A percentile compares a stretch with the other conserved stretches of the same genome.
Evolutionary conservation across 2,113 vertebrate genomes (phyloP).

Genomic region (Rhombomys opimus): DNA sequence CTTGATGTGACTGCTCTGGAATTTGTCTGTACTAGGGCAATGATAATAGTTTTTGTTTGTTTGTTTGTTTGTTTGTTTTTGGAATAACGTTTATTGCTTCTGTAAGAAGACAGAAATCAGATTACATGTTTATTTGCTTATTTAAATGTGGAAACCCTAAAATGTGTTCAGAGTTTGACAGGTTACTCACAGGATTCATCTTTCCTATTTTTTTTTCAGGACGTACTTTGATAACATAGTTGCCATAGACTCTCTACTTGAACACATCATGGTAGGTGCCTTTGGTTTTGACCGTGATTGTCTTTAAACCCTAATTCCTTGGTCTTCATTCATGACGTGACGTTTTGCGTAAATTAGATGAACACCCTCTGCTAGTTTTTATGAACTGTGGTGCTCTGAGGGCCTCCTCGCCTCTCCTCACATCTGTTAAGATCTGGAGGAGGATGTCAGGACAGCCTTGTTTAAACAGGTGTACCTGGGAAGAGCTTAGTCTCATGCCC

Average conservation of each 20-base stretch:
- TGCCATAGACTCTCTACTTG: conserved; percentile 99
- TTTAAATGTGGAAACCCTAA: background rate
- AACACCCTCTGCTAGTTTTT: fast-evolving
- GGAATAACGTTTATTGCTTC: background rate
- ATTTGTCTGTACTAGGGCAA: background rate
- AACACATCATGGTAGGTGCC: conserved; percentile 99
- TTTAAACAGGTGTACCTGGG: background rate
- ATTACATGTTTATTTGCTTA: background rate
- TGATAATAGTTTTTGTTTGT: background rate
- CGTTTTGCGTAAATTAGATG: fast-evolving
- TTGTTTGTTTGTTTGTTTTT: no score
- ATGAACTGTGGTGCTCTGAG: background rate
- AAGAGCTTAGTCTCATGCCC: background rate
- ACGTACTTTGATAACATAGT: conserved; percentile 99
- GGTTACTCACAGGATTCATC: conserved; percentile 62
- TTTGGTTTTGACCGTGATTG: background rate
- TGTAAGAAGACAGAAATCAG: background rate
- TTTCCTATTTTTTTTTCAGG: conserved; percentile 89
- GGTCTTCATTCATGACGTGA: background rate
- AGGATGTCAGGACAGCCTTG: background rate
- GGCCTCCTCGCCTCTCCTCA: background rate
- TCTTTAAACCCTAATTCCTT: background rate
- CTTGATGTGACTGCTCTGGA: background rate
- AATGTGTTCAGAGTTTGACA: background rate
- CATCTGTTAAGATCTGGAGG: background rate